A percentile compares a stretch with the other conserved stretches of the same genome.
Evolutionary conservation across 2,113 vertebrate genomes (phyloP).

Genomic region (Piaya cayana): DNA sequence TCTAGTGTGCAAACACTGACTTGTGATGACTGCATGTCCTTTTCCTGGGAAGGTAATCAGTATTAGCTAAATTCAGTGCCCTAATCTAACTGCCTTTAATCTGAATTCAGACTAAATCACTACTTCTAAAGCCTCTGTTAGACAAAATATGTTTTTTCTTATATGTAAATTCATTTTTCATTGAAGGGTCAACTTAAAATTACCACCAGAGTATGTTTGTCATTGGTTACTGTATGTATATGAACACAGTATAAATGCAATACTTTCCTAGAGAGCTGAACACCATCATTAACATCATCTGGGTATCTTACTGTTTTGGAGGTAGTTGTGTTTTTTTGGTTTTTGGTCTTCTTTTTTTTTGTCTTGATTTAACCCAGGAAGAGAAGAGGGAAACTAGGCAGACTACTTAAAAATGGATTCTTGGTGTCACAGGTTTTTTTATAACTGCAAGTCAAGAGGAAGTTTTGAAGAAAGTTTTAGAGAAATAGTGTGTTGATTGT

Average conservation of each 20-base stretch:
- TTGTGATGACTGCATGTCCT: not conserved
- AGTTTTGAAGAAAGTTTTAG: not conserved
- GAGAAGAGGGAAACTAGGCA: not conserved
- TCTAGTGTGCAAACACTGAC: not conserved
- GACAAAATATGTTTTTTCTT: not conserved
- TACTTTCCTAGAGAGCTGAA: not conserved
- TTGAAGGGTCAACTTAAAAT: slow-evolving; percentile 3
- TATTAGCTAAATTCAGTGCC: not conserved
- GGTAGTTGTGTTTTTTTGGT: not conserved
- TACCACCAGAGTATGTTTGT: not conserved
- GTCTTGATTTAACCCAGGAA: not conserved
- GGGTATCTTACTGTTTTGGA: not conserved
- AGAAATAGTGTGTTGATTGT: not conserved
- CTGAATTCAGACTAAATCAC: not conserved
- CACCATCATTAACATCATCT: not conserved
- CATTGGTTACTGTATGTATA: not conserved
- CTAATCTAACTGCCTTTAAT: not conserved
- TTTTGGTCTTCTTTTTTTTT: not conserved
- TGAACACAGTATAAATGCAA: not conserved
- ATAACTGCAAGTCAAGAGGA: not conserved
- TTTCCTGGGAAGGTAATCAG: not conserved
- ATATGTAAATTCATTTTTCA: not conserved
- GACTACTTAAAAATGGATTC: not conserved
- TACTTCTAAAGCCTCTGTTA: not conserved
- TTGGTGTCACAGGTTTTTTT: not conserved